Percentiles rank a stretch among this genome's conserved stretches.
These are phyloP conservation scores for Tetramorium bicarinatum DNA, from an alignment of 2,888 invertebrate species.

Conservation along the genomic window DNA sequence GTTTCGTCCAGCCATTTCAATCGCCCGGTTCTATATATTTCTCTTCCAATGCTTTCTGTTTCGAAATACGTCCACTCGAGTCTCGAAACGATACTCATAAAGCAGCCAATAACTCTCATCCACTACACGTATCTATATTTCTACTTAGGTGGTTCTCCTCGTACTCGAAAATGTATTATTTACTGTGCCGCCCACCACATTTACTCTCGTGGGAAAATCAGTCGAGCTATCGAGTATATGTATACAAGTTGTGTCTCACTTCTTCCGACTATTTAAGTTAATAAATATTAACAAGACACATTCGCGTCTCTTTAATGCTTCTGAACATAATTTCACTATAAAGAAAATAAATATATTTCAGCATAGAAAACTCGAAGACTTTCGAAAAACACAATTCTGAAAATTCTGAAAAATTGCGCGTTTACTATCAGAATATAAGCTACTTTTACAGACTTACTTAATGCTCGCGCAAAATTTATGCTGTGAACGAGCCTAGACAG, in stretches of 20 bases:
- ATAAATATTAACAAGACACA: conserved; percentile 18
- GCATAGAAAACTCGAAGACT: background rate
- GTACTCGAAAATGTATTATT: conserved; percentile 75
- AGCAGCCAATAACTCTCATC: conserved; percentile 69
- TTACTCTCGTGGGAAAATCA: conserved; percentile 63
- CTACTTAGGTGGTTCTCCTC: conserved; percentile 64
- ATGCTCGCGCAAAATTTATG: conserved; percentile 59
- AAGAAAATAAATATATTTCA: background rate
- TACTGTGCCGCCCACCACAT: conserved; percentile 76
- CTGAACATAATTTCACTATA: background rate
- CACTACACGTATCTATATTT: conserved; percentile 67
- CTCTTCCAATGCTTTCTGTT: conserved; percentile 25
- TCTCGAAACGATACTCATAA: conserved; percentile 60
- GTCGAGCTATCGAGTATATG: conserved; percentile 10
- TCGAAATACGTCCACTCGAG: conserved; percentile 33
- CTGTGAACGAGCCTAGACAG: conserved; percentile 42
- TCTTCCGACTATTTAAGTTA: conserved; percentile 2
- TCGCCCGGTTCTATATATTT: background rate
- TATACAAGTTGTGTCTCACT: background rate
- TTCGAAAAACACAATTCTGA: background rate
- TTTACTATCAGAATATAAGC: background rate
- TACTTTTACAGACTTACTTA: conserved; percentile 64
- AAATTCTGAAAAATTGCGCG: background rate
- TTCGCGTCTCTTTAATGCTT: conserved; percentile 1
- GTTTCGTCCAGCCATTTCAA: conserved; percentile 40